Conservation (phyloP, 1,140 invertebrate species). For the honey bee (Apis mellifera) region DNA sequence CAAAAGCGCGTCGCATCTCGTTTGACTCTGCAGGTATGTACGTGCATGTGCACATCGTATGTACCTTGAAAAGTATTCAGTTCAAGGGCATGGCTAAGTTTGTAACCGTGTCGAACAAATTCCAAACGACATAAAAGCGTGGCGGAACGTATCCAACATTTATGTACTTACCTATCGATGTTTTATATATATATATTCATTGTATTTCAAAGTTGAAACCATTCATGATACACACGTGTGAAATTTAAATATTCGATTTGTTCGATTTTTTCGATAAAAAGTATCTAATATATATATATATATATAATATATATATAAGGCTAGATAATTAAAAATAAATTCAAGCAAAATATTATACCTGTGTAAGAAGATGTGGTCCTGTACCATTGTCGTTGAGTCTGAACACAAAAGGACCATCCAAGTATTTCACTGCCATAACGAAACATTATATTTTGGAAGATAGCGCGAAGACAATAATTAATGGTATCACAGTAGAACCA, state of each 20-base stretch:
- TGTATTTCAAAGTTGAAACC: not conserved
- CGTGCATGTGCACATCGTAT: conserved; percentile 44
- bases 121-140: conserved; percentile 54
- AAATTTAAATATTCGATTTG: not conserved
- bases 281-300: too few species aligned
- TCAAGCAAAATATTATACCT: conserved; percentile 79
- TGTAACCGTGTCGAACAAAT: conserved; percentile 63
- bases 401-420: conserved; percentile 87
- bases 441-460: conserved; percentile 45
- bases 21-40: conserved; percentile 45
- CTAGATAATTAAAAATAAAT: not conserved
- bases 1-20: conserved; percentile 57
- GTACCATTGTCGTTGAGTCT: conserved; percentile 88
- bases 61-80: conserved; percentile 70
- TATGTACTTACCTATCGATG: not conserved
- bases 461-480: not conserved
- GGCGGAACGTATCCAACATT: conserved; percentile 37
- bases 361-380: conserved; percentile 88
- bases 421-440: conserved; percentile 68
- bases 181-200: conserved; percentile 1
- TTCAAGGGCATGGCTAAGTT: conserved; percentile 71
- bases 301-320: not conserved
- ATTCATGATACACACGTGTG: not conserved
- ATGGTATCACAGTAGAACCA: not conserved
- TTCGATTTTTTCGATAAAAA: not conserved